Evolutionary conservation across 2,113 vertebrate species (phyloP).

Genomic region (Nibea albiflora): DNA sequence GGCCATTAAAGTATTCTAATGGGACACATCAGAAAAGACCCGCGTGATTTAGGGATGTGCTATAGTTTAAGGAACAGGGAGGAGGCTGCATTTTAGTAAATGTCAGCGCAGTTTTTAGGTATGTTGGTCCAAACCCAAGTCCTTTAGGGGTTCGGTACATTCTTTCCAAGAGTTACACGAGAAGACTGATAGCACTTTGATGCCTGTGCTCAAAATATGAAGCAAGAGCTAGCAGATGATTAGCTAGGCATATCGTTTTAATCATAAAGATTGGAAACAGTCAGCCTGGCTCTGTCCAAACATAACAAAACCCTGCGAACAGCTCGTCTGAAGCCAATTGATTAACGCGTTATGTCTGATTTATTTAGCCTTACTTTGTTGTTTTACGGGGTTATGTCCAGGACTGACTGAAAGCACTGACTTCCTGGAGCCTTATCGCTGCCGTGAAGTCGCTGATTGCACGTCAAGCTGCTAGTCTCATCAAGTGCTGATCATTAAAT

Average conservation of each 20-base stretch:
- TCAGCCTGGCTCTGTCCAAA: not conserved
- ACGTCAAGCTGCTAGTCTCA: slow-evolving; percentile 13
- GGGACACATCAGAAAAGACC: not conserved
- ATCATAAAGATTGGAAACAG: not conserved
- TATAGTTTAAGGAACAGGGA: not conserved
- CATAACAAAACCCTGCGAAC: not conserved
- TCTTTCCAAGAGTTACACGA: not conserved
- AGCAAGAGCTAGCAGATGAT: not conserved
- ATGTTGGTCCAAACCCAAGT: not conserved
- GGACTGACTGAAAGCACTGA: not conserved
- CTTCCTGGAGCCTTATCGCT: slow-evolving; percentile 2
- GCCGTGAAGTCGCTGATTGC: not conserved
- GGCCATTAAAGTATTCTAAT: not conserved
- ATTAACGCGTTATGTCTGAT: not conserved
- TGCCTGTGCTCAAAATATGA: not conserved
- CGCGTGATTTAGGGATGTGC: not conserved
- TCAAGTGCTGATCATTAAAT: not conserved
- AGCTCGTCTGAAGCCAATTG: not conserved
- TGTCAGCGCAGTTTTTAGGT: slow-evolving; percentile 33
- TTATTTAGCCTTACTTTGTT: not conserved
- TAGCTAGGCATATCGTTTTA: not conserved
- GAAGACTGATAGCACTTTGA: not conserved
- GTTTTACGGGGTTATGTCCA: not conserved
- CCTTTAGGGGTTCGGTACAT: not conserved
- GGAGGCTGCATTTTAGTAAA: not conserved